phyloP scores from a whole-genome alignment of 2,797 vertebrate species.

The Phrynocephalus vlangalii region DNA sequence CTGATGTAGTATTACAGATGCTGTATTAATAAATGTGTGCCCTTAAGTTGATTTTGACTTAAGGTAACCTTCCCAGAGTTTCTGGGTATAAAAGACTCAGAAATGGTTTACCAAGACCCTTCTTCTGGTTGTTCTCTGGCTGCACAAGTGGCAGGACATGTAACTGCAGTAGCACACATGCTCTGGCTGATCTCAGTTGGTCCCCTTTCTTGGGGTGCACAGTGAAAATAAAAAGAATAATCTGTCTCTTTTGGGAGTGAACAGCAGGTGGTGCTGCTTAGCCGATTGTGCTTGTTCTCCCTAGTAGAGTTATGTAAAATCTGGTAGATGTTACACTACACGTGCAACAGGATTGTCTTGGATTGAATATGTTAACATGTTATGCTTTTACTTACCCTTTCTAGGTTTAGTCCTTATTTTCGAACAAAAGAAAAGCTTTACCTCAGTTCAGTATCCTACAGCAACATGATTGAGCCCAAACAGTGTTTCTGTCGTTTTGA shows the following conservation, averaged over 20 bases:
- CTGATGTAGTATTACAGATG: too few species aligned
- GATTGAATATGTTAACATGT: background rate
- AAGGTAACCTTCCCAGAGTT: too few species aligned
- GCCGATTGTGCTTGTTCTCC: background rate
- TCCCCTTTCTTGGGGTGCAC: too few species aligned
- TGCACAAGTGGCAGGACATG: too few species aligned
- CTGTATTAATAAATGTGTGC: too few species aligned
- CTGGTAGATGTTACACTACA: background rate
- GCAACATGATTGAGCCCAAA: slow-evolving; percentile 89
- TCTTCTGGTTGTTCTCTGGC: too few species aligned
- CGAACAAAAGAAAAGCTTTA: slow-evolving; percentile 95
- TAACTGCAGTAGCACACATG: too few species aligned
- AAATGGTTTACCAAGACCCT: too few species aligned
- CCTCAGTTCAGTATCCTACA: slow-evolving; percentile 90
- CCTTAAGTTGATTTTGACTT: too few species aligned
- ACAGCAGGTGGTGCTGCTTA: background rate
- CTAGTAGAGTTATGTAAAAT: background rate
- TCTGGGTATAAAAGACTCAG: too few species aligned
- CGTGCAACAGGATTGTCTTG: background rate
- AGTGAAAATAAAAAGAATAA: background rate
- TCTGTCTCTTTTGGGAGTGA: background rate
- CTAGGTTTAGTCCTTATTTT: slow-evolving; percentile 96
- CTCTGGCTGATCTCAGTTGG: too few species aligned
- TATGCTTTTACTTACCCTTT: slow-evolving; percentile 7
- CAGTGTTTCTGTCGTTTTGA: slow-evolving; percentile 95